Evolutionary conservation across 2,113 vertebrate genomes (phyloP), one percentile per base, ranked within the genome.

Genomic region (Elanoides forficatus): DNA sequence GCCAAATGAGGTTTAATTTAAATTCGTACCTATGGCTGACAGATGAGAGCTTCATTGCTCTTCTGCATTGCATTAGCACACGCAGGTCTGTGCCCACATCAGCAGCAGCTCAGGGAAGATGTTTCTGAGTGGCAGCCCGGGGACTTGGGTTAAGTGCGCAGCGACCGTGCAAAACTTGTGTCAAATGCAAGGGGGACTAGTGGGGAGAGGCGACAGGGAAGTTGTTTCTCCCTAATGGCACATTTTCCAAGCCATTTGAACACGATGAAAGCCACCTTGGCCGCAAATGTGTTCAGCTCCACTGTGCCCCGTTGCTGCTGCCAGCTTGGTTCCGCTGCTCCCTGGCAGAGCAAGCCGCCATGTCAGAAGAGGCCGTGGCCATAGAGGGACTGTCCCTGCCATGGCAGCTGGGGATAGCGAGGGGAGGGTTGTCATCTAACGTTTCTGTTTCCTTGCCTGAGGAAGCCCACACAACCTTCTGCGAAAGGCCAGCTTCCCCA

Each of bases 1-100:
- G 94, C 95, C 97, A 97, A 98, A 98, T 96, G 94, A 97, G 96
- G 79, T 95, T 97, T 96, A 92, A 98, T 98, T 98, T 98, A 97
- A 96, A 98, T 98, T 96, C 48, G 2, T 93, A 97, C 96, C 94
- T 94, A n/a, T 67, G 88, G 91, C 88, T 92, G 93, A 58, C 86
- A 94, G 95, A 84, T 59, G 73, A 96, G 94, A 96, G 87, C 71
- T 74, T 68, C 78, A 15, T 78, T 73, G 92, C 85, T 92, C 80
- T 91, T 94, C 81, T 60, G 36, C 45, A 21, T 81, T 60, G 72
- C 40, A 56, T 92, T 56, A 81, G 70, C 3, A 3, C 90, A 42
- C 8, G 1, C 87, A 58, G 93, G 70, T 52, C 88, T 58, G 60
- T 13, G 17, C n/a, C 90, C 68, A 45, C 14, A 6, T 15, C 47